Conservation (phyloP, 1,140 invertebrate species). For the Dufourea novaeangliae region DNA sequence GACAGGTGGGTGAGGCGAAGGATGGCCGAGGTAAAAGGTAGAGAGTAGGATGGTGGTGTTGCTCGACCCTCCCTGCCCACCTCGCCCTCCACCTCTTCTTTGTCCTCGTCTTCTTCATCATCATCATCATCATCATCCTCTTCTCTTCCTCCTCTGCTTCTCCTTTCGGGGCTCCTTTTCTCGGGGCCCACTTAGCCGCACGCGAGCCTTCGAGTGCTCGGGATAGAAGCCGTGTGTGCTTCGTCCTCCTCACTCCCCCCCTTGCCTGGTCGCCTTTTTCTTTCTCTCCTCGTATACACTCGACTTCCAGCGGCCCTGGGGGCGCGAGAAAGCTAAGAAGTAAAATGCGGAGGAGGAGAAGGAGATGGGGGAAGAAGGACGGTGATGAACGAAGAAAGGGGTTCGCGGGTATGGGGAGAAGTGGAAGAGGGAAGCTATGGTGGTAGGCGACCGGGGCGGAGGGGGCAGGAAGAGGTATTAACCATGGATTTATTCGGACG, state of each 20-base stretch:
- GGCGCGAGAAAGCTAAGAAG: slow-evolving; percentile 37
- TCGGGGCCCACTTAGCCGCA: slow-evolving; percentile 78
- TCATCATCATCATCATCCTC: slow-evolving; percentile 56
- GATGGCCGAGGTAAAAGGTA: slow-evolving; percentile 67
- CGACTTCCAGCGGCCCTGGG: slow-evolving; percentile 38
- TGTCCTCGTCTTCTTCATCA: slow-evolving; percentile 46
- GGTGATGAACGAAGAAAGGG: slow-evolving; percentile 1
- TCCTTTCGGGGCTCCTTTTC: slow-evolving; percentile 71
- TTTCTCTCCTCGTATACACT: slow-evolving; percentile 23
- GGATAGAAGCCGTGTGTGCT: slow-evolving; percentile 53
- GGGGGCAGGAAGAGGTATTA: slow-evolving; percentile 66
- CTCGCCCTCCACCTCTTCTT: slow-evolving; percentile 48
- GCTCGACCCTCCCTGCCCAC: slow-evolving; percentile 55
- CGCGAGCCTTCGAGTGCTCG: slow-evolving; percentile 74
- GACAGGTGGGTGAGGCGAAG: slow-evolving; percentile 81
- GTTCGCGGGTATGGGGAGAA: background rate
- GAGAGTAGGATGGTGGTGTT: slow-evolving; percentile 59
- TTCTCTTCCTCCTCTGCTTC: slow-evolving; percentile 53
- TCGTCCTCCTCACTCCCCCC: background rate
- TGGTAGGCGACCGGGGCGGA: slow-evolving; percentile 39
- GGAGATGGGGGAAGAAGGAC: background rate
- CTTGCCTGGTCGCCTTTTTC: slow-evolving; percentile 22
- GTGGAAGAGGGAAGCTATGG: slow-evolving; percentile 11
- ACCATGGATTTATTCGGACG: slow-evolving; percentile 80
- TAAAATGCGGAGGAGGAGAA: slow-evolving; percentile 21